phyloP scores from a whole-genome alignment of 2,888 invertebrate genomes.

The Tridacna gigas region DNA sequence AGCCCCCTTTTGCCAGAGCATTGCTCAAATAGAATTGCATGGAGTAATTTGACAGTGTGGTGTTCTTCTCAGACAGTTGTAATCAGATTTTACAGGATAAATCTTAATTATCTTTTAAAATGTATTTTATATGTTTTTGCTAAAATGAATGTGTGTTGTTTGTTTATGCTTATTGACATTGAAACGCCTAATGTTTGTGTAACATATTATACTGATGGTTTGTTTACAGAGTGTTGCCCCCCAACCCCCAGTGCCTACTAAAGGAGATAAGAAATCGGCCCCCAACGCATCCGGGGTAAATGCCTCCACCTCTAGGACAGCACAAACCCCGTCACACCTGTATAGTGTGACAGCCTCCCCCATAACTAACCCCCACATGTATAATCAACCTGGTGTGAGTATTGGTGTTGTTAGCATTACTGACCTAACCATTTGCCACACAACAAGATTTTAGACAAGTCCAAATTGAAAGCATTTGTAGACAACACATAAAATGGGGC shows the following conservation, averaged over 20 bases:
- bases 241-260: slow-evolving; percentile 66
- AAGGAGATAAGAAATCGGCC: slow-evolving; percentile 78
- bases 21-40: no score
- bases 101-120: no score
- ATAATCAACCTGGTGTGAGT: slow-evolving; percentile 71
- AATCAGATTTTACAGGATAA: no score
- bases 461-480: neutral
- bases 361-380: slow-evolving; percentile 62
- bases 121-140: no score
- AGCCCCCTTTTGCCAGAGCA: no score
- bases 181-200: slow-evolving; percentile 14
- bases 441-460: neutral
- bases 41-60: no score
- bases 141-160: neutral
- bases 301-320: slow-evolving; percentile 72
- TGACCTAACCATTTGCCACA: slow-evolving; percentile 5
- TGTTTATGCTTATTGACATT: neutral
- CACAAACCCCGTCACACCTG: slow-evolving; percentile 70
- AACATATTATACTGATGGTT: neutral
- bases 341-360: slow-evolving; percentile 70
- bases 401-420: slow-evolving; percentile 46
- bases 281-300: slow-evolving; percentile 79
- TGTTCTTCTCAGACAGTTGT: no score
- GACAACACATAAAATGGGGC: neutral
- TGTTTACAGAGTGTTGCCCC: slow-evolving; percentile 74